A percentile compares a stretch with the other conserved stretches of the same genome.
Evolutionary conservation across 2,888 invertebrate genomes (phyloP).

Genomic region (Molanna angustata): DNA sequence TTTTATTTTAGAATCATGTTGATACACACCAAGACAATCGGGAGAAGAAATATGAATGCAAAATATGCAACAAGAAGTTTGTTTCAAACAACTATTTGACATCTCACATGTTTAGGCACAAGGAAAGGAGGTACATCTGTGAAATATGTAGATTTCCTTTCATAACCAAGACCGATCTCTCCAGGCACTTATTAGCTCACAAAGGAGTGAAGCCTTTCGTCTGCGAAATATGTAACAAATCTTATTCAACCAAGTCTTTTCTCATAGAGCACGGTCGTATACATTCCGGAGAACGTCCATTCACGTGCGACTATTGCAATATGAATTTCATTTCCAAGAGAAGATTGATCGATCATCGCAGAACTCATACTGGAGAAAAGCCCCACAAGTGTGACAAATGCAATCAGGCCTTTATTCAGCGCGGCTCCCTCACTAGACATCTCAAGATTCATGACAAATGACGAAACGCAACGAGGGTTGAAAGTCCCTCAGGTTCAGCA

Average conservation of each 20-base stretch:
- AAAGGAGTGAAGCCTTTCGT: slow-evolving; percentile 42
- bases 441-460: slow-evolving; percentile 44
- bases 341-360: slow-evolving; percentile 27
- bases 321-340: slow-evolving; percentile 27
- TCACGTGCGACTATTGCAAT: slow-evolving; percentile 25
- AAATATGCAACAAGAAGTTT: slow-evolving; percentile 50
- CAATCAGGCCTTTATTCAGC: slow-evolving; percentile 47
- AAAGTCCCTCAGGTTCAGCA: not conserved
- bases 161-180: slow-evolving; percentile 46
- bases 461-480: slow-evolving; percentile 9
- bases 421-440: slow-evolving; percentile 48
- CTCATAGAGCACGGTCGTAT: slow-evolving; percentile 24
- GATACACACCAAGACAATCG: slow-evolving; percentile 47
- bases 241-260: slow-evolving; percentile 25
- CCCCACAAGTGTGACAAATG: slow-evolving; percentile 47
- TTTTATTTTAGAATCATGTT: slow-evolving; percentile 42
- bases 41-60: slow-evolving; percentile 44
- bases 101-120: slow-evolving; percentile 37
- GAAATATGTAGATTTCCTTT: slow-evolving; percentile 46
- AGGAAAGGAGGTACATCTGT: slow-evolving; percentile 45
- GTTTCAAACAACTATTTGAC: slow-evolving; percentile 40
- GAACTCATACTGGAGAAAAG: slow-evolving; percentile 36
- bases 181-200: slow-evolving; percentile 46
- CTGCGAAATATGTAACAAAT: slow-evolving; percentile 28
- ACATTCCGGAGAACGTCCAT: slow-evolving; percentile 28